Evolutionary conservation across 2,888 invertebrate genomes (phyloP), one percentile per base, ranked within the genome.

Genomic region (Heteromyza rotundicornis): DNA sequence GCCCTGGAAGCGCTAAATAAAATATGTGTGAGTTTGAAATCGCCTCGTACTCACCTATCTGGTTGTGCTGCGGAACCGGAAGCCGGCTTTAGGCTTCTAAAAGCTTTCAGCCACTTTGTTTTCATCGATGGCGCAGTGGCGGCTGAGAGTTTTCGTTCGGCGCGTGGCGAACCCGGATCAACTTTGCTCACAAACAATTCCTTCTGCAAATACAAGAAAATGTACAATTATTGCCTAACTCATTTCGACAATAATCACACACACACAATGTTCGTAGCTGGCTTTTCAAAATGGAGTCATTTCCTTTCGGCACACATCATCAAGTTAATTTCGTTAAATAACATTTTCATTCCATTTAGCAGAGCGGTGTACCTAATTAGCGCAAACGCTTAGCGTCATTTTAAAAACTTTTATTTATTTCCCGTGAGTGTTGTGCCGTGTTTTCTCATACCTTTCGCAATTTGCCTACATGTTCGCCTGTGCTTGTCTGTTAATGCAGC

Each of bases 61-160:
- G 83, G 76, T 75, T 79, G 81, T 73, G 80, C 78, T 76, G 78
- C 76, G 55, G 86, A 87, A 64, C 86, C 87, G 70, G 87, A 87
- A 72, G 91, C 91, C 47, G 94, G 93, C 85, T 95, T 95, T 71
- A 97, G 87, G 84, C 94, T 95, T 83, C 94, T 92, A 87, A 97
- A 95, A 69, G 97, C 97, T 85, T 96, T 97, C 78, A 96, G 86
- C 97, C 97, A 97, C 87, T 96, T 96, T 82, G 92, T 95, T 86
- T 96, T 96, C 90, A 96, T 96, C 84, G 92, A 92, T 78, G 92
- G 91, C 70, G 92, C 90, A 70, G 92, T 93, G 62, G 92, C 90
- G 16, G 92, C 89, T 49, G 94, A 93, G 86, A 94, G 88, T 85
- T 94, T 95, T 68, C 94, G 88, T 84, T 93, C 94, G 77, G 87